Evolutionary conservation across 2,113 vertebrate species (phyloP), one percentile per base, ranked within the genome.

Genomic region (Aptenodytes forsteri): DNA sequence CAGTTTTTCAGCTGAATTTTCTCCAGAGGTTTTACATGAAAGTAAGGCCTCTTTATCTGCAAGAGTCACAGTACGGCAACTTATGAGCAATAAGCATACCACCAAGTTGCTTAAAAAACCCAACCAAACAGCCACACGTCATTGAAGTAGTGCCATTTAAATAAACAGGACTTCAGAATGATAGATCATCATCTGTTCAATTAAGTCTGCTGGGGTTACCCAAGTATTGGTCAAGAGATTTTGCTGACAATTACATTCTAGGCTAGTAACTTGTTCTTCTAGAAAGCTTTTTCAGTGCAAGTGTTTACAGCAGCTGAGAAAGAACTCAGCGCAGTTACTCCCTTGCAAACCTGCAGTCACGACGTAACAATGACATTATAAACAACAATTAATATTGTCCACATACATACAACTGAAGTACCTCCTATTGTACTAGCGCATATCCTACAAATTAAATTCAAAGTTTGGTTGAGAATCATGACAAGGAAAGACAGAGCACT

Each of bases 1-100:
- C 99, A 99, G 98, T 99, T 99, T 98, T 98, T 99, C 67, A 99
- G 99, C 97, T 99, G 99, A 49, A 99, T 99, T 98, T 99, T 99
- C 98, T 99, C 99, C 97, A 99, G 96, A 92, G 99, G 98, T 98
- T 99, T 99, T 83, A 99, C 99, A 1, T 99, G 99, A 98, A 99
- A 99, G 98, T 99, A 99, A 42, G 99, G 99, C 79, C 99, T 99
- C 98, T 99, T 99, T 78, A 99, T 99, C 99, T 99, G 76, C 59
- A 98, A 98, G 91, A 97, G 89, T 83, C 69, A 92, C 29, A 77
- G 76, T 6, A 92, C 3, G 9, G 47, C 58, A 96, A 89, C 38
- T 27, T 82, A 87, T 34, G 93, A 82, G 62, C 80, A 83, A 77
- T 7, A 38, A 79, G 56, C 26, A 32, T 26, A 44, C 8, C 40